These are phyloP conservation scores for Acanthoscelides obtectus DNA, from an alignment of 2,888 invertebrate species.

Conservation along the genomic window DNA sequence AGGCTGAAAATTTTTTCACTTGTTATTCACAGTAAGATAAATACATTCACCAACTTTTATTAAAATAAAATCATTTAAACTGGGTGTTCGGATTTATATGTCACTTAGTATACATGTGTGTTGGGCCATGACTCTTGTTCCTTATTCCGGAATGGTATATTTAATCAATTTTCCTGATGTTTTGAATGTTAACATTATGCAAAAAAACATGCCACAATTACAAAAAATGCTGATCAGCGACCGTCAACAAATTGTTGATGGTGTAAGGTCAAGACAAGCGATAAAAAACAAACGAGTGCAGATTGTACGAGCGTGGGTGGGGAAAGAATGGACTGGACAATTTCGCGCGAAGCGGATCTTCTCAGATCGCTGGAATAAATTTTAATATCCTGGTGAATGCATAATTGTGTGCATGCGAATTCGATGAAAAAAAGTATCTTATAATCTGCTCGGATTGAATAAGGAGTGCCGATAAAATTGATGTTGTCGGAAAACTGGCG, in stretches of 20 bases:
- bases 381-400: neutral
- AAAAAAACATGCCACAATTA: too few relatives aligned
- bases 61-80: too few relatives aligned
- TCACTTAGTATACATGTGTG: too few relatives aligned
- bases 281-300: neutral
- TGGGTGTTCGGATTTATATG: too few relatives aligned
- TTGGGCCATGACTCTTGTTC: too few relatives aligned
- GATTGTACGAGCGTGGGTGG: neutral
- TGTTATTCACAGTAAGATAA: too few relatives aligned
- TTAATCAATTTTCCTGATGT: too few relatives aligned
- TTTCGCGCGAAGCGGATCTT: neutral
- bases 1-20: too few relatives aligned
- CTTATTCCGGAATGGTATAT: too few relatives aligned
- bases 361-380: neutral
- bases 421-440: neutral
- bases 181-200: too few relatives aligned
- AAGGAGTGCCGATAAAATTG: neutral
- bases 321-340: neutral
- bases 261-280: neutral
- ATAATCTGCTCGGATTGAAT: neutral
- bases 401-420: neutral
- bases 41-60: too few relatives aligned
- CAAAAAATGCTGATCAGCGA: too few relatives aligned
- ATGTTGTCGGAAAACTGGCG: neutral
- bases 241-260: neutral